Evolutionary conservation across 1,140 invertebrate genomes (phyloP), one percentile per base, ranked within the genome.

Genomic region (Drosophila nigromelanica): DNA sequence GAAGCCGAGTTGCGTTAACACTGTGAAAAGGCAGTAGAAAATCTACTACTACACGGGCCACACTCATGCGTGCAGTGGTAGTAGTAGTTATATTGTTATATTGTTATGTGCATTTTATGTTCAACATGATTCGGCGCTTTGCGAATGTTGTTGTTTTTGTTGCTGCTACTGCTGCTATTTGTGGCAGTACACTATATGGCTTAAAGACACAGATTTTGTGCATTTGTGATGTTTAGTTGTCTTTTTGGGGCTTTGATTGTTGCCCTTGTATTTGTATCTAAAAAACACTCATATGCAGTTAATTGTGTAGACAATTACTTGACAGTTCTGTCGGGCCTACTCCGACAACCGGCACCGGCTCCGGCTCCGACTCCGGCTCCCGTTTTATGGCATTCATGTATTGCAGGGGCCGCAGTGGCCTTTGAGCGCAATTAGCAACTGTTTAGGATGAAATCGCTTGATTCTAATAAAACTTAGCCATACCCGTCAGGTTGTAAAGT

Each of bases 361-460:
- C 8, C 12, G 33, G 35, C 56, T 39, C 33, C 2, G 3, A 12
- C 7, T 10, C 42, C 21, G 48, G 45, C 47, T 52, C 61, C 60
- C 62, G 52, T 47, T 51, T 50, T 24, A 56, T 52, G 42, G n/a
- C 39, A 12, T 30, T 35, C 30, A 30, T 8, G 12, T 59, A 18
- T 60, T 56, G 60, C 27, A 37, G 27, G 27, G 27, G 21, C 50
- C 21, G 24, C 12, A 35, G 33, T 30, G 68, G 51, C 58, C 60
- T 78, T 70, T 54, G 51, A 14, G 5, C 11, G 55, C 72, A 78
- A 75, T 78, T 72, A 78, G 68, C 76, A 78, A 63, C 52, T 73
- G 69, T 37, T 62, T 68, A 66, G 74, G 74, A 72, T 81, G 60
- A 63, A 59, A 59, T 55, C 67, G 63, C 52, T 74, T 30, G 15